These are phyloP conservation scores for Oscheius sp. DNA, from an alignment of 1,140 invertebrate species.

Conservation along the genomic window DNA sequence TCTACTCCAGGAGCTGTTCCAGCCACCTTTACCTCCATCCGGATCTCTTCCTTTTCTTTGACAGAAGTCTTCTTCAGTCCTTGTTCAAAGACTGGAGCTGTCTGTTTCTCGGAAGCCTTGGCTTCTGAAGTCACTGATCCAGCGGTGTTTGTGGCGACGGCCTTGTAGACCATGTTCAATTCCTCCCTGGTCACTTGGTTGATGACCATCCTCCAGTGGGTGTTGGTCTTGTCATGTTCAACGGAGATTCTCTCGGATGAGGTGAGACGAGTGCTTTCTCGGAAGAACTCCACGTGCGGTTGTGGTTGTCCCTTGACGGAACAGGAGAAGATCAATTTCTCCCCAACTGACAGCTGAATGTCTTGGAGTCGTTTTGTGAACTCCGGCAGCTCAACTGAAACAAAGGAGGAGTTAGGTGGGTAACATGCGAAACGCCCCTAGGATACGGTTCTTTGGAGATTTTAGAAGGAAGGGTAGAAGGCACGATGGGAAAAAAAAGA, in stretches of 20 bases:
- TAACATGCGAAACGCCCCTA: too few species aligned
- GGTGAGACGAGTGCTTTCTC: slow-evolving; percentile 47
- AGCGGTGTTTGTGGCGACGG: slow-evolving; percentile 51
- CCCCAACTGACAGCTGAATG: slow-evolving; percentile 52
- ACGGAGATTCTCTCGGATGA: slow-evolving; percentile 46
- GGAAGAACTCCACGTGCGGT: slow-evolving; percentile 61
- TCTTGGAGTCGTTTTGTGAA: slow-evolving; percentile 62
- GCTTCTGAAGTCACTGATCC: slow-evolving; percentile 45
- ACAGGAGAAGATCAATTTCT: slow-evolving; percentile 62
- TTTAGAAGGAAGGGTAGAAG: too few species aligned
- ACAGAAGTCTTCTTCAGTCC: slow-evolving; percentile 17
- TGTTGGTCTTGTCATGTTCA: slow-evolving; percentile 55
- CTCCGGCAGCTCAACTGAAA: slow-evolving; percentile 60
- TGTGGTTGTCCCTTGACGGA: slow-evolving; percentile 62
- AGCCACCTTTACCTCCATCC: slow-evolving; percentile 75
- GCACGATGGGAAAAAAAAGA: too few species aligned
- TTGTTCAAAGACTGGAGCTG: slow-evolving; percentile 24
- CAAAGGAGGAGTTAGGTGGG: slow-evolving; percentile 14
- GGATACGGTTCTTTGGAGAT: too few species aligned
- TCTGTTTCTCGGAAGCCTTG: slow-evolving; percentile 29
- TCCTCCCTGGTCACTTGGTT: slow-evolving; percentile 54
- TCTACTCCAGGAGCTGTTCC: slow-evolving; percentile 72
- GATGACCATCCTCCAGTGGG: slow-evolving; percentile 61
- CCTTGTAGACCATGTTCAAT: slow-evolving; percentile 46
- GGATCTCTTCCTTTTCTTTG: slow-evolving; percentile 71